A percentile compares a stretch with the other conserved stretches of the same genome.
Evolutionary conservation across 2,888 invertebrate species (phyloP).

Genomic region (Hymenopus coronatus): DNA sequence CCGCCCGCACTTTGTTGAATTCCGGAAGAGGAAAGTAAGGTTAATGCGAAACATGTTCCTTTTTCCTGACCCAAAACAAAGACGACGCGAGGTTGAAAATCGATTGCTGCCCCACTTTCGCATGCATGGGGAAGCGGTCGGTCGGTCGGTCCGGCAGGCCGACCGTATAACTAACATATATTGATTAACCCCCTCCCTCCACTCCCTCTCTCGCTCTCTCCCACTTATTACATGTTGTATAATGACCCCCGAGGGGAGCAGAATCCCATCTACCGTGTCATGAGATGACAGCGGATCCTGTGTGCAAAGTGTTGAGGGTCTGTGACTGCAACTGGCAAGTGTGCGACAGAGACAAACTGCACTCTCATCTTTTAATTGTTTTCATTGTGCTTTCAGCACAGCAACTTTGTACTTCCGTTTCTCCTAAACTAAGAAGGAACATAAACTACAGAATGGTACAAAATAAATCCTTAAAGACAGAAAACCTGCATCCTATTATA

Average conservation of each 20-base stretch:
- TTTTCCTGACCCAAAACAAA: neutral
- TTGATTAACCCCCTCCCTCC: conserved; percentile 1
- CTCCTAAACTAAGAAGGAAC: too few relatives aligned
- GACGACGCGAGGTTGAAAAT: neutral
- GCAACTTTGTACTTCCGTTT: too few relatives aligned
- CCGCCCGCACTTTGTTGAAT: neutral
- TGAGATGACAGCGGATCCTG: neutral
- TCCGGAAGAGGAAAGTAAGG: neutral
- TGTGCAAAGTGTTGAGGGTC: neutral
- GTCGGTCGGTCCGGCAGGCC: too few relatives aligned
- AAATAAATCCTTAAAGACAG: too few relatives aligned
- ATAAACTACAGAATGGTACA: too few relatives aligned
- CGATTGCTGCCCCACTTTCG: neutral
- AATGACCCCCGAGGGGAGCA: conserved; percentile 3
- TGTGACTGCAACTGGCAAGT: too few relatives aligned
- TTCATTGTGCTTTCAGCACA: too few relatives aligned
- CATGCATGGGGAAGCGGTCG: neutral
- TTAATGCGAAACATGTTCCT: neutral
- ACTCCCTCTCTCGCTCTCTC: neutral
- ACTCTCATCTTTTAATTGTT: too few relatives aligned
- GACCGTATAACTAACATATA: neutral
- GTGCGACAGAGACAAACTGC: too few relatives aligned
- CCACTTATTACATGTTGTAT: conserved; percentile 18
- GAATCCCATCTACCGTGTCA: neutral
- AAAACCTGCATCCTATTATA: too few relatives aligned